Conservation (phyloP, 2,888 invertebrate species). For the Globia sparganii region DNA sequence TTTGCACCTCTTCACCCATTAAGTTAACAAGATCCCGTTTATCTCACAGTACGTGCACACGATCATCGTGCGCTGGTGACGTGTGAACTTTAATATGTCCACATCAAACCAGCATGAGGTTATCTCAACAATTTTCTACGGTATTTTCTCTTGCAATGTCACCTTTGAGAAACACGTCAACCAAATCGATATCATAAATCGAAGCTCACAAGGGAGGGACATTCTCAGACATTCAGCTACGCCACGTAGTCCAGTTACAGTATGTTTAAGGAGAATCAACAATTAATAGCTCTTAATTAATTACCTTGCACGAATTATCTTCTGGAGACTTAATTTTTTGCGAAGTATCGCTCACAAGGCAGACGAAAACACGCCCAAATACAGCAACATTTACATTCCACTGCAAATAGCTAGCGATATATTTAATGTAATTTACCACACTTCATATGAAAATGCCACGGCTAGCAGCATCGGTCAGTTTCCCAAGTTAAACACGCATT, state of each 20-base stretch:
- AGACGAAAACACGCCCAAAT: conserved; percentile 72
- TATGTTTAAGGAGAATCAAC: conserved; percentile 79
- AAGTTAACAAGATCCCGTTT: conserved; percentile 42
- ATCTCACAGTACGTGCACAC: conserved; percentile 36
- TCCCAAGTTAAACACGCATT: conserved; percentile 35
- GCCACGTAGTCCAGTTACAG: conserved; percentile 64
- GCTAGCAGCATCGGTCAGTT: conserved; percentile 41
- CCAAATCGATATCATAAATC: conserved; percentile 60
- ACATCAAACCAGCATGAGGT: conserved; percentile 37
- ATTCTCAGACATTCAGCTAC: conserved; percentile 58
- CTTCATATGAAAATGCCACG: conserved; percentile 57
- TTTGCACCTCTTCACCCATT: conserved; percentile 47
- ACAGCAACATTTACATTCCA: conserved; percentile 71
- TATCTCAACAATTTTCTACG: conserved; percentile 25
- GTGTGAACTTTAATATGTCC: conserved; percentile 44
- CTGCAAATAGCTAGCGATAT: conserved; percentile 58
- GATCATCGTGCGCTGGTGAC: conserved; percentile 25
- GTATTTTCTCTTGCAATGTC: conserved; percentile 30
- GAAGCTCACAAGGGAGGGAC: conserved; percentile 46
- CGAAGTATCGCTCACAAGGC: conserved; percentile 55
- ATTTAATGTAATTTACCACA: conserved; percentile 65
- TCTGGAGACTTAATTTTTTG: conserved; percentile 74
- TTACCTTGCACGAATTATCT: conserved; percentile 79
- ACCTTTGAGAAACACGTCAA: conserved; percentile 35
- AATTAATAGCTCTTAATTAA: conserved; percentile 85